Evolutionary conservation across 2,888 invertebrate genomes (phyloP).

Genomic region (Caenorhabditis wallacei): DNA sequence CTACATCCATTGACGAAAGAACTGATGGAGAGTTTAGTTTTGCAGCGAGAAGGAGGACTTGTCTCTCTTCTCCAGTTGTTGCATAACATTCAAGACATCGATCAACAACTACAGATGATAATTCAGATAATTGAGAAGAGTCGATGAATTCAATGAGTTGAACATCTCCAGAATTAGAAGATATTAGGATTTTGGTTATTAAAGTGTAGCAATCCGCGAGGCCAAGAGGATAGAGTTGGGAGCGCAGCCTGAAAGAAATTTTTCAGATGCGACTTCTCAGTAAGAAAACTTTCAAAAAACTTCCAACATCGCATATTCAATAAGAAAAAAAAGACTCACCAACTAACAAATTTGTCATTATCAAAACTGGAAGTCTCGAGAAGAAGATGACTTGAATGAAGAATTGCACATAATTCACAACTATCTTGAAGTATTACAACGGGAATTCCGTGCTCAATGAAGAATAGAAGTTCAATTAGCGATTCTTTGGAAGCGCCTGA

Average conservation of each 20-base stretch:
- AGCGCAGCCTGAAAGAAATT: constrained; percentile 35
- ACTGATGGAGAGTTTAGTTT: constrained; percentile 75
- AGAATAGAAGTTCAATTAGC: constrained; percentile 75
- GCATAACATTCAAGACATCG: constrained; percentile 71
- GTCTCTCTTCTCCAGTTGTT: constrained; percentile 61
- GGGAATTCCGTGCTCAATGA: constrained; percentile 80
- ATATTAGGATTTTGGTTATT: constrained; percentile 54
- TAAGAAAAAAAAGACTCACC: constrained; percentile 61
- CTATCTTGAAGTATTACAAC: constrained; percentile 77
- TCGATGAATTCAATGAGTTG: constrained; percentile 71
- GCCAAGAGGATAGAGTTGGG: constrained; percentile 47
- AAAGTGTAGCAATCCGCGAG: constrained; percentile 27
- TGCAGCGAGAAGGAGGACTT: constrained; percentile 74
- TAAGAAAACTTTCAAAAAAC: too few species aligned
- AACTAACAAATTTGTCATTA: constrained; percentile 73
- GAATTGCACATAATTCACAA: constrained; percentile 79
- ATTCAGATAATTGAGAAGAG: constrained; percentile 54
- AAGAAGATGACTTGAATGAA: constrained; percentile 75
- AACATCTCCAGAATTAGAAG: constrained; percentile 59
- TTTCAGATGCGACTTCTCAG: too few species aligned
- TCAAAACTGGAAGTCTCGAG: constrained; percentile 74
- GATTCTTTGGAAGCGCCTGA: constrained; percentile 75
- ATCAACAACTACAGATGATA: constrained; percentile 66
- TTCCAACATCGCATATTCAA: too few species aligned
- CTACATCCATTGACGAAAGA: constrained; percentile 69